Percentiles rank a stretch among this genome's conserved stretches.
Evolutionary conservation across 2,797 vertebrate genomes (phyloP).

Genomic region (Enteromius anoplus): DNA sequence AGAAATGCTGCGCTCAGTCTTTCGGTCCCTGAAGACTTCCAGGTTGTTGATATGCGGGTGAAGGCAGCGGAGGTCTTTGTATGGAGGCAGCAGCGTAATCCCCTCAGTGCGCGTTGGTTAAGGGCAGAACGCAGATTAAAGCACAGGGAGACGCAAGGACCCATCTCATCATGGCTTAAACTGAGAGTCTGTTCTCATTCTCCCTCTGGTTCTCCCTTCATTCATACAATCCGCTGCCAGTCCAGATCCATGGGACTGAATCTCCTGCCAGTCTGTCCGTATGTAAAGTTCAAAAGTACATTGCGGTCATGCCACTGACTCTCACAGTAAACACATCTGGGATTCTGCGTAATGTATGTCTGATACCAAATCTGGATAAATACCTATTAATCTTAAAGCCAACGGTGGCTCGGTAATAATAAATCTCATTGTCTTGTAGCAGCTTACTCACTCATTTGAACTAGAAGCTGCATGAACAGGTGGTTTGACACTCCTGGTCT

Average conservation of each 20-base stretch:
- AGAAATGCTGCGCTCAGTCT: slow-evolving; percentile 10
- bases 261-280: slow-evolving; percentile 19
- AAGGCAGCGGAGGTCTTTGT: slow-evolving; percentile 42
- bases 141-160: slow-evolving; percentile 54
- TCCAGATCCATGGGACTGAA: background rate
- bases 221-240: slow-evolving; percentile 29
- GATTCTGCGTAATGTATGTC: background rate
- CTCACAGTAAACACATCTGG: background rate
- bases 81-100: slow-evolving; percentile 42
- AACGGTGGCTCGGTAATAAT: background rate
- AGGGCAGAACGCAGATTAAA: slow-evolving; percentile 71
- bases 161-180: slow-evolving; percentile 71
- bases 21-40: slow-evolving; percentile 30
- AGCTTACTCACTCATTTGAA: background rate
- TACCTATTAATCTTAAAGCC: background rate
- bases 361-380: background rate
- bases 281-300: slow-evolving; percentile 4
- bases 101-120: slow-evolving; percentile 61
- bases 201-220: background rate
- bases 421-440: background rate
- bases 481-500: background rate
- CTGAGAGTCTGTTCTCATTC: slow-evolving; percentile 37
- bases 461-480: background rate
- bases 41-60: slow-evolving; percentile 32
- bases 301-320: background rate